Conservation (phyloP, 1,140 invertebrate genomes). For the Pollicipes pollicipes region DNA sequence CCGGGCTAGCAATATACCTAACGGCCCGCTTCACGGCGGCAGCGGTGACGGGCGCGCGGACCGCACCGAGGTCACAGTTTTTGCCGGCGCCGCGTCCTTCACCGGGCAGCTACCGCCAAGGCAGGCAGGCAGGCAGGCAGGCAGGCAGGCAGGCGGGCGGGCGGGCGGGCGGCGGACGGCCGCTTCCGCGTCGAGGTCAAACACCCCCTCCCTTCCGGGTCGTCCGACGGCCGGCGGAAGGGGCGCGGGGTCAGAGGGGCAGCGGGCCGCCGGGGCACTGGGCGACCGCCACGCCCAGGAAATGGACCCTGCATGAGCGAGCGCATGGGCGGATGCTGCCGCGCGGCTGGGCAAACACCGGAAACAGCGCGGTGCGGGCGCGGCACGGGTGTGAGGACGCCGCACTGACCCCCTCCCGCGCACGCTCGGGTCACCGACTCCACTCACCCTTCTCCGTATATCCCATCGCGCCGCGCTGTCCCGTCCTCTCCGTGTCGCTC, state of each 20-base stretch:
- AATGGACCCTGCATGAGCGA: neutral
- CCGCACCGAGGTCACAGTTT: neutral
- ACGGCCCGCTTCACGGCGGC: too few relatives aligned
- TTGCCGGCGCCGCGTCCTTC: neutral
- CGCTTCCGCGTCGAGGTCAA: neutral
- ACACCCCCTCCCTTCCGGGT: neutral
- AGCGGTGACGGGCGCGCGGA: too few relatives aligned
- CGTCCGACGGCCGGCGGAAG: too few relatives aligned
- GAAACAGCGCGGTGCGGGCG: neutral
- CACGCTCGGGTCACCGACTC: too few relatives aligned
- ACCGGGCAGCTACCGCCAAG: too few relatives aligned
- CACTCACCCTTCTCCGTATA: neutral
- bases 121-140: neutral
- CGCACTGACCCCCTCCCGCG: too few relatives aligned
- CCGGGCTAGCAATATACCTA: too few relatives aligned
- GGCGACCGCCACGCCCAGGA: neutral
- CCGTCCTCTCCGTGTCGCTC: too few relatives aligned
- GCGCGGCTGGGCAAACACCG: neutral
- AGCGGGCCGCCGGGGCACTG: neutral
- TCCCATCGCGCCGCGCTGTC: neutral
- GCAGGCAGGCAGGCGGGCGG: neutral
- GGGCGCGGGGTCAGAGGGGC: neutral
- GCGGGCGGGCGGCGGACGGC: too few relatives aligned
- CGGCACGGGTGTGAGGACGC: too few relatives aligned
- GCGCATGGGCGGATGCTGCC: neutral